A percentile compares a stretch with the other conserved stretches of the same genome.
Conservation (phyloP, 2,888 invertebrate species). For the Vanessa cardui region DNA sequence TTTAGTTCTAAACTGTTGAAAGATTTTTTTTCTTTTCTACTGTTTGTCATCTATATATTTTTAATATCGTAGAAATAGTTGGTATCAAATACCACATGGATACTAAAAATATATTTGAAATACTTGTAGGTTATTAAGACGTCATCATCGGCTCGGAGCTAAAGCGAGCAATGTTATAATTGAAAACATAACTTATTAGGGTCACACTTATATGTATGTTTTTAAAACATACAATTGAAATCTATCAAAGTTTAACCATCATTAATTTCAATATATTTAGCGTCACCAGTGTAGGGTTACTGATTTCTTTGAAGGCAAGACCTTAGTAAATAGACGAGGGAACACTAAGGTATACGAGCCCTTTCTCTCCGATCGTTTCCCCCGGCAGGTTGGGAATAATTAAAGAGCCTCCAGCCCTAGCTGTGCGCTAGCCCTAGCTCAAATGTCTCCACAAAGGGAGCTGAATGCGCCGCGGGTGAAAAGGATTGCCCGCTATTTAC, state of each 20-base stretch:
- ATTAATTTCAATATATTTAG: neutral
- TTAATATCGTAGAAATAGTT: neutral
- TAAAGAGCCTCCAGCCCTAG: slow-evolving; percentile 64
- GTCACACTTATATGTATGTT: neutral
- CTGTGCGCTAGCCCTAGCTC: slow-evolving; percentile 64
- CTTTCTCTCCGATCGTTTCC: slow-evolving; percentile 51
- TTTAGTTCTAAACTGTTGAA: too few species aligned
- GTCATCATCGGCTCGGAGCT: too few species aligned
- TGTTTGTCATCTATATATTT: too few species aligned
- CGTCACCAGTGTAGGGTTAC: slow-evolving; percentile 12
- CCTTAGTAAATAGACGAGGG: slow-evolving; percentile 40
- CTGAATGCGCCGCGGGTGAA: slow-evolving; percentile 65
- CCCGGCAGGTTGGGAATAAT: slow-evolving; percentile 67
- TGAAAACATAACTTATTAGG: too few species aligned
- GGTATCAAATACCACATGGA: too few species aligned
- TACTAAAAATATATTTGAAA: too few species aligned
- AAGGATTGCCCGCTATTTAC: slow-evolving; percentile 60
- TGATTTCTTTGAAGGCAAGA: slow-evolving; percentile 33
- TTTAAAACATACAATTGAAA: neutral
- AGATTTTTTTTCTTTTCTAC: too few species aligned
- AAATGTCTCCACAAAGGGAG: slow-evolving; percentile 63
- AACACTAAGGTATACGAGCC: slow-evolving; percentile 51
- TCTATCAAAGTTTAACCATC: too few species aligned
- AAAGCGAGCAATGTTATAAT: too few species aligned
- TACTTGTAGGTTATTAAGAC: too few species aligned